A percentile compares a stretch with the other conserved stretches of the same genome.
Conservation (phyloP, 2,888 invertebrate species). For the Ophion ellenae region DNA sequence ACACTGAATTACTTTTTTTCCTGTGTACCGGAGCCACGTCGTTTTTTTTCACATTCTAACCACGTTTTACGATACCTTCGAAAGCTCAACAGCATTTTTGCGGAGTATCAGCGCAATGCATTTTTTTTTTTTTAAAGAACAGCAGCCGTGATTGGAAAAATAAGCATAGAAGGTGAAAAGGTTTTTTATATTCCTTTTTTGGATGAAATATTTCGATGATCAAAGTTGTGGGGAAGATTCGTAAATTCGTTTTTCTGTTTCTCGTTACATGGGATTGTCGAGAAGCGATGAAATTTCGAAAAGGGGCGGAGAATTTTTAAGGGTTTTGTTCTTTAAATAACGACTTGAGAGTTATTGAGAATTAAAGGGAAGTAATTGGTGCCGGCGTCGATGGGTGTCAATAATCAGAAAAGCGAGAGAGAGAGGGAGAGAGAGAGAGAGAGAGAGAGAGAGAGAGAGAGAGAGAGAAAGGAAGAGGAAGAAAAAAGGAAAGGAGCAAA, state of each 20-base stretch:
- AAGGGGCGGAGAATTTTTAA: background rate
- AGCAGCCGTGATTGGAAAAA: background rate
- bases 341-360: background rate
- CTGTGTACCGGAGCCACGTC: background rate
- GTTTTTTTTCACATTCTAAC: slow-evolving; percentile 11
- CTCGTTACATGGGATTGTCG: too few relatives aligned
- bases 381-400: too few relatives aligned
- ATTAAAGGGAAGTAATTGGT: background rate
- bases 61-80: slow-evolving; percentile 28
- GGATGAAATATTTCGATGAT: background rate
- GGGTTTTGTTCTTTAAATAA: background rate
- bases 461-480: background rate
- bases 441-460: background rate
- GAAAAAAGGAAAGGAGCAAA: background rate
- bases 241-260: too few relatives aligned
- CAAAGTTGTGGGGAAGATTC: background rate
- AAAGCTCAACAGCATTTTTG: slow-evolving; percentile 14
- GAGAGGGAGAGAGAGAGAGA: background rate
- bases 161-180: background rate
- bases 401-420: too few relatives aligned
- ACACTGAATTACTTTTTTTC: slow-evolving; percentile 43
- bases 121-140: background rate
- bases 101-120: background rate
- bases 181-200: background rate
- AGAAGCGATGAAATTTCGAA: background rate